Evolutionary conservation across 2,113 vertebrate genomes (phyloP).

Genomic region (Sceloporus tristichus): DNA sequence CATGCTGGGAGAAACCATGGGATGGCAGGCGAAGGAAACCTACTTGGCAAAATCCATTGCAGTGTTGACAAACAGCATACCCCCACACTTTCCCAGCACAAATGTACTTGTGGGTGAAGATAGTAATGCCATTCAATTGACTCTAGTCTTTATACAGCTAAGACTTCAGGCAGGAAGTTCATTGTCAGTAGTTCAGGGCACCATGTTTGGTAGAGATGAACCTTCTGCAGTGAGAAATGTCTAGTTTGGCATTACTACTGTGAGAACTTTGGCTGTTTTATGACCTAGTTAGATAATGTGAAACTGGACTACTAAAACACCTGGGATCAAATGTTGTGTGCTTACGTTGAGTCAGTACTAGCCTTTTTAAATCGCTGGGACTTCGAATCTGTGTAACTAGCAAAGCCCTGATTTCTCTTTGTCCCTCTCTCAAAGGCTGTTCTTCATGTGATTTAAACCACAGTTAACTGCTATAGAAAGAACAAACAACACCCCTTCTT

Average conservation of each 20-base stretch:
- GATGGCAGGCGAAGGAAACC: no score
- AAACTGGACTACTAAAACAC: conserved; percentile 13
- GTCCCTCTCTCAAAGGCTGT: background rate
- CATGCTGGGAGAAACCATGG: no score
- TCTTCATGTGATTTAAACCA: background rate
- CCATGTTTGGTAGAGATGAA: background rate
- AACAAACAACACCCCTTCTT: background rate
- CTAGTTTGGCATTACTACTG: background rate
- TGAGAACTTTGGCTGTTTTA: conserved; percentile 12
- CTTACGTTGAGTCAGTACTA: background rate
- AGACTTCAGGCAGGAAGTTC: background rate
- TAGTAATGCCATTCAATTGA: background rate
- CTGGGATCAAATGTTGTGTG: conserved; percentile 21
- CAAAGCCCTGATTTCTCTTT: background rate
- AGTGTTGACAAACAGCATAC: background rate
- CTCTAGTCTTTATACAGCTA: background rate
- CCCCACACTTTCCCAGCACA: background rate
- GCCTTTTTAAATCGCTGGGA: conserved; percentile 33
- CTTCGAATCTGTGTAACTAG: conserved; percentile 5
- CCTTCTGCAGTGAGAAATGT: background rate
- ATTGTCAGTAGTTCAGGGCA: background rate
- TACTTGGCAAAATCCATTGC: no score
- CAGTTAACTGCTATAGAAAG: conserved; percentile 15
- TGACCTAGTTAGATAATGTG: conserved; percentile 22
- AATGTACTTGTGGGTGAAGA: background rate